Conservation (phyloP, 2,888 invertebrate genomes). For the Gisinianus flammeolus region DNA sequence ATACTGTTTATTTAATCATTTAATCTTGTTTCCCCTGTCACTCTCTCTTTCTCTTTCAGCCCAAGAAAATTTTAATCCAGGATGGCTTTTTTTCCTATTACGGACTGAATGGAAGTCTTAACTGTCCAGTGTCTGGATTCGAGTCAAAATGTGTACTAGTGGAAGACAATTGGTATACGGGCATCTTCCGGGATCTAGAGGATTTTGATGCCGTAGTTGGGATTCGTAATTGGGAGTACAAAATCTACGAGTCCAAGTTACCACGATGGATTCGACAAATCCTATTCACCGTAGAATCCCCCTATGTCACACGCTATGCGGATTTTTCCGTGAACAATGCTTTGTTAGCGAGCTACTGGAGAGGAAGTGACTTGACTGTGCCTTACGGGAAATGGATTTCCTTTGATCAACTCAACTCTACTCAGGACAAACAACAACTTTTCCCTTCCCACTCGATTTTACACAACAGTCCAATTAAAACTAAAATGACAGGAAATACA, state of each 20-base stretch:
- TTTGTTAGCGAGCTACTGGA: slow-evolving; percentile 36
- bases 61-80: slow-evolving; percentile 41
- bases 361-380: slow-evolving; percentile 28
- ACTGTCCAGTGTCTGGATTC: slow-evolving; percentile 20
- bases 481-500: too few species aligned
- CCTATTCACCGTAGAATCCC: slow-evolving; percentile 40
- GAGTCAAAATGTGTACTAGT: slow-evolving; percentile 31
- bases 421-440: neutral
- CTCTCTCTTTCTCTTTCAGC: slow-evolving; percentile 18
- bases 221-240: slow-evolving; percentile 35
- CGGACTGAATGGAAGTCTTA: slow-evolving; percentile 30
- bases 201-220: slow-evolving; percentile 32
- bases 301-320: slow-evolving; percentile 33
- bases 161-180: slow-evolving; percentile 29
- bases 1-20: neutral
- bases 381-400: slow-evolving; percentile 38
- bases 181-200: slow-evolving; percentile 13
- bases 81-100: slow-evolving; percentile 32
- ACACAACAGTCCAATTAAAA: neutral
- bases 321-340: slow-evolving; percentile 40
- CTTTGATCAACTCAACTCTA: neutral
- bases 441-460: too few species aligned
- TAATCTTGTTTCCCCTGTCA: neutral
- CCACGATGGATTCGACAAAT: slow-evolving; percentile 21
- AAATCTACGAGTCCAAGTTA: slow-evolving; percentile 31